Evolutionary conservation across 2,113 vertebrate species (phyloP).

Genomic region (Aegypius monachus): DNA sequence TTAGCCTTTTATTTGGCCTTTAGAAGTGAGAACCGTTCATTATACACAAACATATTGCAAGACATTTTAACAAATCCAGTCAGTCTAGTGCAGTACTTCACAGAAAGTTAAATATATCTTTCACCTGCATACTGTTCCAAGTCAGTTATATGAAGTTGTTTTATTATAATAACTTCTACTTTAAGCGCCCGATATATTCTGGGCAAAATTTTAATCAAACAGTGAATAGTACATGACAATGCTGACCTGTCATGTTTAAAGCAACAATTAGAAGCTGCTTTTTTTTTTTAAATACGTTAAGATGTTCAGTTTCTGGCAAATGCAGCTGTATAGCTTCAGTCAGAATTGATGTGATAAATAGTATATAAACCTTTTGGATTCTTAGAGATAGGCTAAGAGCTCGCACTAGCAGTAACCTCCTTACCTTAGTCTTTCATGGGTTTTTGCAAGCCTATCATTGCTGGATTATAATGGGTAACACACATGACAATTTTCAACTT

Average conservation of each 20-base stretch:
- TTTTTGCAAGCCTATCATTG: neutral
- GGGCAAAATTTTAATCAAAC: neutral
- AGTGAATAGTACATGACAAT: neutral
- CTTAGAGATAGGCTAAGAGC: neutral
- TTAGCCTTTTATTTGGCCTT: neutral
- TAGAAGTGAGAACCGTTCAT: neutral
- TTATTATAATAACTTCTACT: neutral
- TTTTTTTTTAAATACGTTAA: neutral
- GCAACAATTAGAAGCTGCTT: neutral
- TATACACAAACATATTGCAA: neutral
- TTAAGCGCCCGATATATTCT: neutral
- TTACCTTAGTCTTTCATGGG: neutral
- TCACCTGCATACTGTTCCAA: neutral
- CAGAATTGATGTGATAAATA: neutral
- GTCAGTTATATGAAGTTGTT: neutral
- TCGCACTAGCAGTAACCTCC: neutral
- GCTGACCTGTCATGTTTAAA: neutral
- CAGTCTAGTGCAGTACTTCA: neutral
- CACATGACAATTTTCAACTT: neutral
- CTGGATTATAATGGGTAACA: neutral
- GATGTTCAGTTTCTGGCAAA: neutral
- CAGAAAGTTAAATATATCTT: neutral
- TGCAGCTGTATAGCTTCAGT: neutral
- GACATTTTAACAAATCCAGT: neutral
- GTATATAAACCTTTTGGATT: neutral